Evolutionary conservation across 2,113 vertebrate genomes (phyloP).

Genomic region (Hemibagrus wyckioides): DNA sequence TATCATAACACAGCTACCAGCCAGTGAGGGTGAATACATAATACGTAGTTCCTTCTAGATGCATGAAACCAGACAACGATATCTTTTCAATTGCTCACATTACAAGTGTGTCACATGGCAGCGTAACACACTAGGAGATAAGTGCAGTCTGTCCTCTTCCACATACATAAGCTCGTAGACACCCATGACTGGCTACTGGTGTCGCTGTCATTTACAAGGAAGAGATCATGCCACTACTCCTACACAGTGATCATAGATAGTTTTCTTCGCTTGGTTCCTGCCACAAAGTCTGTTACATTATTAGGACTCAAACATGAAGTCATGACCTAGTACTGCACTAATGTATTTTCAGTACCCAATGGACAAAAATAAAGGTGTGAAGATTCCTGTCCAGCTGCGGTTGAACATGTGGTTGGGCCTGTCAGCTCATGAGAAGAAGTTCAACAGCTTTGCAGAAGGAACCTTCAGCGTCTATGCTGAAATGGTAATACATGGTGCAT

Average conservation of each 20-base stretch:
- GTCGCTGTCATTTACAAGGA: background rate
- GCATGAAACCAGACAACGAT: no score
- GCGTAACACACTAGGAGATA: background rate
- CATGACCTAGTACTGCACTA: no score
- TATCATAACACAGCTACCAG: no score
- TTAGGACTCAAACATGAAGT: background rate
- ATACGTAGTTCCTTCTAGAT: no score
- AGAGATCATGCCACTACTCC: background rate
- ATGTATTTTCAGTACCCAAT: constrained; percentile 83
- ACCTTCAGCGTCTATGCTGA: constrained; percentile 92
- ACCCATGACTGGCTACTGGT: background rate
- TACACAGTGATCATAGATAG: background rate
- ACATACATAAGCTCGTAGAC: background rate
- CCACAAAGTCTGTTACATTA: background rate
- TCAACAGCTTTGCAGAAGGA: constrained; percentile 92
- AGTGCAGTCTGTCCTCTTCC: background rate
- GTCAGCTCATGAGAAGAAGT: constrained; percentile 89
- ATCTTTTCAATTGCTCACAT: no score
- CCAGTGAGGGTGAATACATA: no score
- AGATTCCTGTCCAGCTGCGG: constrained; percentile 86
- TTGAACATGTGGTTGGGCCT: constrained; percentile 96
- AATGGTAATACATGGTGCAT: constrained; percentile 69
- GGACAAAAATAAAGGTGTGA: constrained; percentile 83
- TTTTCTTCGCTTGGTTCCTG: background rate
- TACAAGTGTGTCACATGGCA: background rate